Evolutionary conservation across 2,113 vertebrate species (phyloP), one percentile per base, ranked within the genome.

Genomic region (Onychostruthus taczanowskii): DNA sequence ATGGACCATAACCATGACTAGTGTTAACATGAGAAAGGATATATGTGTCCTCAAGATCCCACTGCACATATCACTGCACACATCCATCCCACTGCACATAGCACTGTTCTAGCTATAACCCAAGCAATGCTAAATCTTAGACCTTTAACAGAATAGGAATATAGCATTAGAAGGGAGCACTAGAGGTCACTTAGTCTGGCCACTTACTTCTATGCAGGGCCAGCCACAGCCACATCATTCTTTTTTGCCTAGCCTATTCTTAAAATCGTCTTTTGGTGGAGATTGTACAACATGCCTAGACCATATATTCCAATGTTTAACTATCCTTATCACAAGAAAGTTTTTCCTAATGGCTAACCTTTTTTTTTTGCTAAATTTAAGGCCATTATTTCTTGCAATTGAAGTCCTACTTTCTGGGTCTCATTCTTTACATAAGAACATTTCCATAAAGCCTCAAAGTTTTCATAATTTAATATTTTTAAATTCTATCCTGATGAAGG

Each of bases 1-100:
- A 94, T 82, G 90, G 88, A 92, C 92, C 76, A 90, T 84, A 93
- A 96, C 88, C 70, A 94, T 61, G 28, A 78, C 41, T 55, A 22
- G 64, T 92, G 80, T 86, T 87, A 94, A 88, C 88, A 83, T 90
- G 79, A 94, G 73, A 74, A 93, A 92, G 78, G 22, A 95, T 74
- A 1, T 67, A 43, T 84, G 82, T 86, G 67, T 83, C 89, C 94
- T 96, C 84, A 74, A 70, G 61, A 43, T 43, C 69, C 80, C 66
- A 2, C 75, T 59, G 37, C 37, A 37, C 37, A 37, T 37, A 37
- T 37, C 37, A 37, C 37, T 37, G 37, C 37, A 37, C 37, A 37
- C 37, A 58, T 52, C 82, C 89, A 89, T 93, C 92, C 85, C 88
- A 81, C n/a, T 93, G 85, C 83, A 91, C 84, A 59, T 52, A 64